Evolutionary conservation across 2,888 invertebrate species (phyloP), one percentile per base, ranked within the genome.

Genomic region (Andrena flavipes): DNA sequence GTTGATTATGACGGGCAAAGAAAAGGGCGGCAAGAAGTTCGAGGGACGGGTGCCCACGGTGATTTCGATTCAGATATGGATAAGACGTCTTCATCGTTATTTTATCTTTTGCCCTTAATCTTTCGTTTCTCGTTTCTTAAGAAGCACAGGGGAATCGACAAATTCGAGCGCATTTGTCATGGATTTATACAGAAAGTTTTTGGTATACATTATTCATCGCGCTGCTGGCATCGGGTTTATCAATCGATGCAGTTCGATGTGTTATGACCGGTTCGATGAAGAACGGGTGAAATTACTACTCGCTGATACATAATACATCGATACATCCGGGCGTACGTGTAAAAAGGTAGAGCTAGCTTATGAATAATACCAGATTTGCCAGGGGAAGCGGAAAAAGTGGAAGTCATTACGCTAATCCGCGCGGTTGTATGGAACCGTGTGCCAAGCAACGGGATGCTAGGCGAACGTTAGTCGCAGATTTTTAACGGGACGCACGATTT

Each of bases 61-160:
- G 64, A 84, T 84, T 84, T 81, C 64, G 67, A 82, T 76, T 77
- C 82, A 33, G 62, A 51, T 82, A 86, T 67, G 80, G 82, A 75
- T 33, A 60, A 78, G 76, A 84, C 75, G 69, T 86, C 86, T 86
- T 86, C 84, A 86, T 86, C 84, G 71, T 69, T 70, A 80, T 75
- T 80, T 76, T 64, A 72, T 67, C 65, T 30, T 56, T 42, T 71
- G 26, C 71, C 35, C 70, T 51, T 54, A 49, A 56, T 67, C 49
- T 67, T 69, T 23, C 63, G 48, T 60, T 72, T 67, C 10, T 69
- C 51, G 20, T 56, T 56, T 23, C 23, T 56, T 56, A 23, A 10
- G 20, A 0, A 30, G 23, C 59, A 6, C 2, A 4, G 23, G 54
- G 10, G 69, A 65, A 51, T 23, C 76, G 67, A 75, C 69, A 60